phyloP scores from a whole-genome alignment of 2,113 vertebrate species.

The Benitochromis conjunctus region DNA sequence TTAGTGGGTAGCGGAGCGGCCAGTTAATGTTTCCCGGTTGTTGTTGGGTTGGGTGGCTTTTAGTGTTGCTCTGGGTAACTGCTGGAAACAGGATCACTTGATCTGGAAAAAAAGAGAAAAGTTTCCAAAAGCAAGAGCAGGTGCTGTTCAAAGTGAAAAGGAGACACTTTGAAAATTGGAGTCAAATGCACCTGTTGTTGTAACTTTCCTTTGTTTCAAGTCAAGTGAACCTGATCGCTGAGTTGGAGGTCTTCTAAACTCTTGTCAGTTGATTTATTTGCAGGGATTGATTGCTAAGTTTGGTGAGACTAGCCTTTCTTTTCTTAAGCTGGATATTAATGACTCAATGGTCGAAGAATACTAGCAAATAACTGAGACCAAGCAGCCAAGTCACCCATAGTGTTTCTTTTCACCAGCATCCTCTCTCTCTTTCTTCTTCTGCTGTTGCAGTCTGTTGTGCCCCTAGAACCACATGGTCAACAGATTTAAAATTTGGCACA shows the following conservation, averaged over 20 bases:
- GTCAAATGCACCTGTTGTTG: conserved; percentile 60
- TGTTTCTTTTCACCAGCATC: neutral
- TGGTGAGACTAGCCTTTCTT: conserved; percentile 12
- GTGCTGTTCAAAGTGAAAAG: conserved; percentile 48
- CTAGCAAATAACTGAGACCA: neutral
- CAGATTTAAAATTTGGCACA: neutral
- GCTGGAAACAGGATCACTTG: conserved; percentile 64
- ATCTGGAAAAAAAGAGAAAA: conserved; percentile 27
- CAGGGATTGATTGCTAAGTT: conserved; percentile 29
- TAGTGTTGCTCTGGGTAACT: conserved; percentile 63
- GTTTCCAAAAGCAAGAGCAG: conserved; percentile 40
- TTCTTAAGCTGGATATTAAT: conserved; percentile 3
- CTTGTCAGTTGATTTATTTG: conserved; percentile 53
- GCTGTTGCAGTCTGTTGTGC: neutral
- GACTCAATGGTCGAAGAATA: neutral
- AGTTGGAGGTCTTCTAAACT: conserved; percentile 27
- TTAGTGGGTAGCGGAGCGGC: conserved; percentile 75
- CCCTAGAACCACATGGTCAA: neutral
- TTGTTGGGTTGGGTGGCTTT: conserved; percentile 72
- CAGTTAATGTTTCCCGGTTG: conserved; percentile 79
- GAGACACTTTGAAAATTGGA: conserved; percentile 37
- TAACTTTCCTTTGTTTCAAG: conserved; percentile 18
- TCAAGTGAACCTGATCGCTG: conserved; percentile 32
- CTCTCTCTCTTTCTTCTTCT: neutral
- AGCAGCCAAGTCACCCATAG: neutral